phyloP scores from a whole-genome alignment of 2,797 vertebrate species.

The Synanceia verrucosa region DNA sequence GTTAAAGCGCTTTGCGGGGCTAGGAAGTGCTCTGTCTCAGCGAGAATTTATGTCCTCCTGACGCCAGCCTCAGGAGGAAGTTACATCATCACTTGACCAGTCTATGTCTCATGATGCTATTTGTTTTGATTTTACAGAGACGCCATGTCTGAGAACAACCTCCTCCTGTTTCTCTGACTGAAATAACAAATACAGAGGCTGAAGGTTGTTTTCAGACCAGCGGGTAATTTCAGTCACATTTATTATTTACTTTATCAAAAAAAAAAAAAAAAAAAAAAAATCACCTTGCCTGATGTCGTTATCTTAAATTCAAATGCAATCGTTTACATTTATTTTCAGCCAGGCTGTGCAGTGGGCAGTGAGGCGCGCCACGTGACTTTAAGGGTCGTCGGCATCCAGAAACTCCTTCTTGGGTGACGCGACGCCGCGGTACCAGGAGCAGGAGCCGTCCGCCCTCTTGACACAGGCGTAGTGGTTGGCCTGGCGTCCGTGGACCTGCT shows the following conservation, averaged over 20 bases:
- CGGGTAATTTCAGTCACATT: slow-evolving; percentile 56
- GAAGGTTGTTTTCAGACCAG: slow-evolving; percentile 62
- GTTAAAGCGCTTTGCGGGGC: slow-evolving; percentile 63
- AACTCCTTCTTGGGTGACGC: slow-evolving; percentile 98
- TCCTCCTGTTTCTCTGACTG: slow-evolving; percentile 34
- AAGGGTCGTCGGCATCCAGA: slow-evolving; percentile 95
- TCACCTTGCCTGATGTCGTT: slow-evolving; percentile 49
- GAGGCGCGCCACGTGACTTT: slow-evolving; percentile 62
- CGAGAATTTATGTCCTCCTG: slow-evolving; percentile 70
- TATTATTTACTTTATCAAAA: slow-evolving; percentile 32
- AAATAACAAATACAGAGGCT: slow-evolving; percentile 39
- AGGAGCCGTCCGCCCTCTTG: slow-evolving; percentile 94
- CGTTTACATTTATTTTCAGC: slow-evolving; percentile 53
- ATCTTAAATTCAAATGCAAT: slow-evolving; percentile 55
- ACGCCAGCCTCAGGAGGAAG: slow-evolving; percentile 85
- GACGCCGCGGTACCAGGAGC: slow-evolving; percentile 95
- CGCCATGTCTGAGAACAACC: slow-evolving; percentile 71
- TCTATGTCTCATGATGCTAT: slow-evolving; percentile 83
- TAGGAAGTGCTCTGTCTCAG: slow-evolving; percentile 74
- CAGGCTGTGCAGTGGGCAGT: slow-evolving; percentile 60
- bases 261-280: too few relatives aligned
- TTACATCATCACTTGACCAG: slow-evolving; percentile 88
- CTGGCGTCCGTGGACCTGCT: slow-evolving; percentile 95
- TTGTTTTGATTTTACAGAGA: slow-evolving; percentile 49
- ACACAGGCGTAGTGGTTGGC: slow-evolving; percentile 97